Evolutionary conservation across 2,797 vertebrate genomes (phyloP).

Genomic region (Nyctalus aviator): DNA sequence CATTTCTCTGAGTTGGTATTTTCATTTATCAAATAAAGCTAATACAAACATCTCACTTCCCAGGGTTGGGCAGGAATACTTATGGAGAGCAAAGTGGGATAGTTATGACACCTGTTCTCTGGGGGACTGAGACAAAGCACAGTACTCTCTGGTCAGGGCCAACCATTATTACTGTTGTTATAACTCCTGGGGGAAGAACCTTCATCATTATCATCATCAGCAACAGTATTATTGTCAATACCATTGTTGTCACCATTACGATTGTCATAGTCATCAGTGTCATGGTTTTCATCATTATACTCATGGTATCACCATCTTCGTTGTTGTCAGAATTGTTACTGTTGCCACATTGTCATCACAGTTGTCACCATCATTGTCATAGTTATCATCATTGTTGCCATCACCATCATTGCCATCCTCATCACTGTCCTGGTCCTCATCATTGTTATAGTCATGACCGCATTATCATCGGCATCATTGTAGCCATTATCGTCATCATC

Average conservation of each 20-base stretch:
- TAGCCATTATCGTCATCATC: rapidly evolving
- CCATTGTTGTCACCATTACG: too few species aligned
- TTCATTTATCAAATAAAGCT: neutral
- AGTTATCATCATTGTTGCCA: neutral
- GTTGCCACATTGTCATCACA: neutral
- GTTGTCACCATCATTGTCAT: too few species aligned
- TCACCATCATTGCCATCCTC: neutral
- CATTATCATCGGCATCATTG: neutral
- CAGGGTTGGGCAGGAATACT: neutral
- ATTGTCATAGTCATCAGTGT: neutral
- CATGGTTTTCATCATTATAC: neutral
- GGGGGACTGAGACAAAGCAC: neutral
- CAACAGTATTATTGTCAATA: neutral
- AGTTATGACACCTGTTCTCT: neutral
- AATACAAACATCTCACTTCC: neutral
- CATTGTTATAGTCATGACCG: neutral
- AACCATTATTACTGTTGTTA: rapidly evolving
- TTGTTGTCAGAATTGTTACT: rapidly evolving
- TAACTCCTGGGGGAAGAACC: neutral
- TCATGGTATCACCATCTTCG: neutral
- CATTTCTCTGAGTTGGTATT: neutral
- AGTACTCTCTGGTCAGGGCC: rapidly evolving
- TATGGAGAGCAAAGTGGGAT: neutral
- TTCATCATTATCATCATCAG: neutral
- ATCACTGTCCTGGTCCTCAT: rapidly evolving